Evolutionary conservation across 2,797 vertebrate species (phyloP).

Genomic region (Chanos chanos): DNA sequence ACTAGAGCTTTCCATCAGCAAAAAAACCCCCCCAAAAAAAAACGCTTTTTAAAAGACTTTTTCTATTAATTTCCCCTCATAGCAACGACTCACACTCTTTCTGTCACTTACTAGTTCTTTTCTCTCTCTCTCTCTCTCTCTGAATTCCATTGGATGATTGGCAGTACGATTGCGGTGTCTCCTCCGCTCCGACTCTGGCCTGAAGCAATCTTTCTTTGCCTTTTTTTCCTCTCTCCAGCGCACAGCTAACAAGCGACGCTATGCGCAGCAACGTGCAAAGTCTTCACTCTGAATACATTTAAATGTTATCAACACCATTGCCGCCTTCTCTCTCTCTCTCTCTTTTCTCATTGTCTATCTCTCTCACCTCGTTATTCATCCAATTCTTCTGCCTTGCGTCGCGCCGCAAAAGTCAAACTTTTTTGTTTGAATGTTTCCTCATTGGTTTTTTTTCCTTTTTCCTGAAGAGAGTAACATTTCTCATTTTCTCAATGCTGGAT

Average conservation of each 20-base stretch:
- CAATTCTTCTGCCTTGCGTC: not conserved
- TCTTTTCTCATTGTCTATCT: not conserved
- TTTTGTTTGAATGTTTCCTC: not conserved
- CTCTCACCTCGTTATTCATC: not conserved
- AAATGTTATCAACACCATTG: conserved; percentile 39
- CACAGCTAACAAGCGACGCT: conserved; percentile 39
- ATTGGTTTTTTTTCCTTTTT: not conserved
- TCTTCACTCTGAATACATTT: conserved; percentile 41
- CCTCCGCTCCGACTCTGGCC: conserved; percentile 15
- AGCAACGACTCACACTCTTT: too few species aligned
- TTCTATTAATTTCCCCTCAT: too few species aligned
- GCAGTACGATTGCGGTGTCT: conserved; percentile 29
- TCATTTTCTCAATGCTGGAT: too few species aligned
- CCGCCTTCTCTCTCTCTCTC: not conserved
- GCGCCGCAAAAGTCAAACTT: not conserved
- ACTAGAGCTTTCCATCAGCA: too few species aligned
- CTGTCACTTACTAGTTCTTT: conserved; percentile 13
- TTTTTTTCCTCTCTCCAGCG: not conserved
- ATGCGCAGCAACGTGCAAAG: conserved; percentile 23
- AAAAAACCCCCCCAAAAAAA: too few species aligned
- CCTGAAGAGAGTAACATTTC: too few species aligned
- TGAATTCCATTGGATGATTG: conserved; percentile 33
- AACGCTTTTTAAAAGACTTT: not conserved
- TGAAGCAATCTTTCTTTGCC: conserved; percentile 19
- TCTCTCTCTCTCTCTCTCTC: not conserved